Evolutionary conservation across 1,140 invertebrate species (phyloP), one percentile per base, ranked within the genome.

Genomic region (Saccostrea cuccullata): DNA sequence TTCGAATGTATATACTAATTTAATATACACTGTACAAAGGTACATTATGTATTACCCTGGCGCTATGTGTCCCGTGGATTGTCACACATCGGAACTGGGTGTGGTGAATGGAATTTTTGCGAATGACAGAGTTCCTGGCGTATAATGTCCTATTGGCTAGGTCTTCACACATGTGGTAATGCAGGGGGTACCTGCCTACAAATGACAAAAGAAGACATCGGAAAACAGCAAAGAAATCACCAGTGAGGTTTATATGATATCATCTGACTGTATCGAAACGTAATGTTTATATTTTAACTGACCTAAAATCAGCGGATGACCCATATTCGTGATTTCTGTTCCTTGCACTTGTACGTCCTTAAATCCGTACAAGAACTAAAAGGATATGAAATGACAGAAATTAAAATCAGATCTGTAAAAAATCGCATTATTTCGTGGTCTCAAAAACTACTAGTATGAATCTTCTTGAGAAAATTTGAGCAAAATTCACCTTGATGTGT

Each of bases 151-250:
- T 84, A 12, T 87, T 85, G 30, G 85, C 88, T 5, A 92, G 87
- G 55, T 92, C 91, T 20, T 90, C 89, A 89, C 87, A 89, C 83
- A 92, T 87, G 84, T 92, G 92, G 36, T 90, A 92, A 82, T 92
- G 92, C n/a, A 92, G 77, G 1, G 92, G 91, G 89, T 92, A 92
- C 55, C 77, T 55, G 20, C 90, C 92, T 91, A 70, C 4, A 86
- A 55, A 12, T 6, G 77, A 30, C 23, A 82, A 15, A 36, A 9
- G 47, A 47, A 47, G 47, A 47, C 5, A 47, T 8, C 6, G 6
- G 47, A 47, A 47, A 47, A 9, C 47, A 47, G 47, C 47, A 47
- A 47, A 47, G 47, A 47, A 47, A 47, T 9, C 47, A 8, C 9
- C 5, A 9, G 9, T 47, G 6, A 9, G 47, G 47, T 47, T 47